Conservation (phyloP, 2,113 vertebrate genomes). For the Circaetus gallicus region DNA sequence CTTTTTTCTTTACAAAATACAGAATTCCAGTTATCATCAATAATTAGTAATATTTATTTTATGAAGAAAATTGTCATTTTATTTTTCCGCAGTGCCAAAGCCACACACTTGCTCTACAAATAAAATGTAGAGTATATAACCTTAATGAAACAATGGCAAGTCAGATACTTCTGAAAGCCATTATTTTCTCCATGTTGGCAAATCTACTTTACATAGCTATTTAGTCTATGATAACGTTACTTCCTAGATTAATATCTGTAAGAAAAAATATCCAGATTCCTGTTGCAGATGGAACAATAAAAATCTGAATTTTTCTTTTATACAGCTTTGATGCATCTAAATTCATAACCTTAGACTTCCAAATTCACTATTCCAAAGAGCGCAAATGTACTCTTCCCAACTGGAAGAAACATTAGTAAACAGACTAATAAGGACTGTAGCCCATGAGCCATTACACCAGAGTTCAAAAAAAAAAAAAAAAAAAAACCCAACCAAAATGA, state of each 20-base stretch:
- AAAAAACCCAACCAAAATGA: not conserved
- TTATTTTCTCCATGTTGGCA: not conserved
- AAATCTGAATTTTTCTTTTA: not conserved
- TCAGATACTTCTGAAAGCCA: not conserved
- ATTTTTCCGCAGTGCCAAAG: not conserved
- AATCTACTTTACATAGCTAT: not conserved
- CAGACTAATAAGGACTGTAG: not conserved
- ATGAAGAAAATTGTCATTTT: not conserved
- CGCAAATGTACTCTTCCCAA: not conserved
- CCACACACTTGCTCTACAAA: not conserved
- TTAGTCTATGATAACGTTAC: not conserved
- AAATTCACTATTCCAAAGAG: not conserved
- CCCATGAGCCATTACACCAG: not conserved
- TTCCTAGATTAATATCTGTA: not conserved
- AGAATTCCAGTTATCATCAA: not conserved
- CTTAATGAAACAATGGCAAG: not conserved
- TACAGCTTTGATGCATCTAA: not conserved
- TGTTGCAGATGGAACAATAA: not conserved
- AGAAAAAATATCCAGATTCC: not conserved
- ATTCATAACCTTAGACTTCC: not conserved
- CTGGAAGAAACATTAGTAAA: not conserved
- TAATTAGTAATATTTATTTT: not conserved
- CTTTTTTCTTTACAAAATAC: not conserved
- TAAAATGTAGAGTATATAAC: not conserved
- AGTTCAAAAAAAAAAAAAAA: not conserved